These are phyloP conservation scores for Oryzias celebensis DNA, from an alignment of 2,113 vertebrate genomes.

Conservation along the genomic window DNA sequence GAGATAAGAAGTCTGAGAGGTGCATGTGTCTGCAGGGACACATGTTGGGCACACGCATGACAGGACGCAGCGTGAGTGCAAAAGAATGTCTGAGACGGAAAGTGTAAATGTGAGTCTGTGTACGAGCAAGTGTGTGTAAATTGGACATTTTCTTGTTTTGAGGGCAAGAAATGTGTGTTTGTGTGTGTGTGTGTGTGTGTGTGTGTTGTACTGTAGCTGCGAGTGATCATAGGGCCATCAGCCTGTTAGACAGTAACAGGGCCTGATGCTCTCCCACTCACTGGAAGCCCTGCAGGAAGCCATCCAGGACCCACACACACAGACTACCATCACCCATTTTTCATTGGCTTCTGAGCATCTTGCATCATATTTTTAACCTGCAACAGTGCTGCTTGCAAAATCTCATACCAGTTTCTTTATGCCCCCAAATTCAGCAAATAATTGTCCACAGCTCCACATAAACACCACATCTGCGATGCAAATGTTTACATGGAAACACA, in stretches of 20 bases:
- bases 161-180: slow-evolving; percentile 4
- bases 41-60: not conserved
- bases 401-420: not conserved
- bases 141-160: slow-evolving; percentile 15
- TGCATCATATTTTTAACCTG: not conserved
- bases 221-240: slow-evolving; percentile 32
- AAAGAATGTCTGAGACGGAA: slow-evolving; percentile 3
- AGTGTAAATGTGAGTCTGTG: not conserved
- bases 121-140: not conserved
- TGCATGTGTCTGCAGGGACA: not conserved
- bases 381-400: not conserved
- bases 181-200: slow-evolving; percentile 7
- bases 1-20: slow-evolving; percentile 13
- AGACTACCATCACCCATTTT: slow-evolving; percentile 11
- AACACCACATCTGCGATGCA: not conserved
- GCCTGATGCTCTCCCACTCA: slow-evolving; percentile 53
- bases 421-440: too few species aligned
- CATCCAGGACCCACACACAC: not conserved
- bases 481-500: not conserved
- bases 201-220: slow-evolving; percentile 24
- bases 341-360: not conserved
- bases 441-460: too few species aligned
- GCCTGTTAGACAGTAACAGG: slow-evolving; percentile 29
- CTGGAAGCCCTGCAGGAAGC: slow-evolving; percentile 35
- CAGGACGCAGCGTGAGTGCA: slow-evolving; percentile 8